Base-by-base conservation (phyloP, 30 jellyfish, hydroid and myxozoan species). In the Aurelia sp. region DNA sequence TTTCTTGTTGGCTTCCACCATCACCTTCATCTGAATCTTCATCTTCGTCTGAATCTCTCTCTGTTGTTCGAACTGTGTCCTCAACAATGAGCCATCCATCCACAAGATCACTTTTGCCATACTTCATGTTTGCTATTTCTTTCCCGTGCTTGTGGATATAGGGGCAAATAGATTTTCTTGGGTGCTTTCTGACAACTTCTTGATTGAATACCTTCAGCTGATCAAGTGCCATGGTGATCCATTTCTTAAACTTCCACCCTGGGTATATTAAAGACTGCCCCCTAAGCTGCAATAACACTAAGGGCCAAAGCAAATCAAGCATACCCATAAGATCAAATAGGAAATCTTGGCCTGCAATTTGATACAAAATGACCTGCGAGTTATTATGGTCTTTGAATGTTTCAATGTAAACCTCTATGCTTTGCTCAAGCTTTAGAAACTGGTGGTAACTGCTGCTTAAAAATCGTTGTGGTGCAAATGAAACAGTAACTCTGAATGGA, bases 371-470 rank as follows among this genome's bases (percentile, higher is more conserved):
- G 17, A 21, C 52, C 38, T 24, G 44, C 24, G 52, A 21, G 79
- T 67, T 67, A 35, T 67, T 35, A 31, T 31, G 79, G 52, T 67
- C 79, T 35, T 67, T 67, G 79, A 67, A 59, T 9, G 31, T 59
- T 17, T 41, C 52, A 6, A 75, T 31, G 53, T 55, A 75, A 18
- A 47, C 57, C n/a, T 75, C 87, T 27, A 75, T 5, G 76, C 87
- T 75, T 21, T 50, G 21, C 52, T 75, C 87, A n/a, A 75, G 52
- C 27, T 50, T 75, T 3, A 75, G 21, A 21, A 48, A 75, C 24
- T 75, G 87, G 41, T 75, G 74, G 65, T 75, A 75, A 55, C 87
- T 75, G 58, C 79, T 47, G 75, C 87, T 75, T 20, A 75, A 31
- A 55, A 75, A 75, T 11, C 87, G 74, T 55, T 75, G 87, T 5